Evolutionary conservation across 53 echinoderm and acorn worm genomes (phyloP).

Genomic region (Apostichopus leukothele): DNA sequence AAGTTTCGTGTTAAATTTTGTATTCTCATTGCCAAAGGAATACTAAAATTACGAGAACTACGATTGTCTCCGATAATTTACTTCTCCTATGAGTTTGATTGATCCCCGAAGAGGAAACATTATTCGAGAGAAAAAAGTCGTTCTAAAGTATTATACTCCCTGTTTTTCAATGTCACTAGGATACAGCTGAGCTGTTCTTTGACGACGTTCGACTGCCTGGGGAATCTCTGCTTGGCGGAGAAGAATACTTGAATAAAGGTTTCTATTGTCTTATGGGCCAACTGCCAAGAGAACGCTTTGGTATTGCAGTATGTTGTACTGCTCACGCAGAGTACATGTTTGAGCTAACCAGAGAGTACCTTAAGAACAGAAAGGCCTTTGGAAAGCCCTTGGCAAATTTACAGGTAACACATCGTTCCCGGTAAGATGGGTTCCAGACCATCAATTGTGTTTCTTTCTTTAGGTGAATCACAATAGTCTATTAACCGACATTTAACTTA

Average conservation of each 20-base stretch:
- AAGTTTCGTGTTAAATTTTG: too few species aligned
- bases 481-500: too few species aligned
- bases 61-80: too few species aligned
- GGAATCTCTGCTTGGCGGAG: conserved; percentile 51
- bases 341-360: conserved; percentile 58
- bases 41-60: too few species aligned
- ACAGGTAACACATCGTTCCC: conserved; percentile 10
- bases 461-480: too few species aligned
- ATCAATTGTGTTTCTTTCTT: too few species aligned
- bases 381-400: conserved; percentile 50
- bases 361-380: conserved; percentile 61
- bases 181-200: conserved; percentile 56
- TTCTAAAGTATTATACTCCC: too few species aligned
- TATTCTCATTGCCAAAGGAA: too few species aligned
- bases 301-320: conserved; percentile 15
- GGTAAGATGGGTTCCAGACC: too few species aligned
- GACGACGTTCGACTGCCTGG: conserved; percentile 60
- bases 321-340: conserved; percentile 56
- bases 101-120: too few species aligned
- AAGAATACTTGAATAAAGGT: conserved; percentile 47
- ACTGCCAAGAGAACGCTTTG: conserved; percentile 57
- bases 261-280: conserved; percentile 56
- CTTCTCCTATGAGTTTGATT: too few species aligned
- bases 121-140: too few species aligned
- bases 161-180: conserved; percentile 13